phyloP scores from a whole-genome alignment of 2,113 vertebrate species.

The Pituophis catenifer region DNA sequence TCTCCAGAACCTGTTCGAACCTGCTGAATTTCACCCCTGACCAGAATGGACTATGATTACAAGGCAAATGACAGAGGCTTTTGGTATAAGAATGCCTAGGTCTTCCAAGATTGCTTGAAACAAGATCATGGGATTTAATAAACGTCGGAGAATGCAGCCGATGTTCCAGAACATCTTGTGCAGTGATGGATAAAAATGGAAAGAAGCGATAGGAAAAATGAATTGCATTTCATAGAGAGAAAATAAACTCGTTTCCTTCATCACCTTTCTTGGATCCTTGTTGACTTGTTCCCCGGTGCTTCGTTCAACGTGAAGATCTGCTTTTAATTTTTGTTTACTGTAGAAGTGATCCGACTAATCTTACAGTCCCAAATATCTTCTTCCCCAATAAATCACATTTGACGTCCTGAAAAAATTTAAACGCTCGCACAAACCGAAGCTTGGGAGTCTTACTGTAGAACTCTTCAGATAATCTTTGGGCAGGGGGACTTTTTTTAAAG shows the following conservation, averaged over 20 bases:
- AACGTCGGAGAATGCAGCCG: background rate
- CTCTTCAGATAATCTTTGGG: background rate
- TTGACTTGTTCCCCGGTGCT: background rate
- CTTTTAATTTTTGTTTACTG: background rate
- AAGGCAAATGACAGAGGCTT: background rate
- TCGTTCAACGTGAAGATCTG: background rate
- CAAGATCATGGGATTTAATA: background rate
- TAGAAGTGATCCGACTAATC: no score
- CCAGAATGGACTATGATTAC: background rate
- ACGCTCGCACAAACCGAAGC: background rate
- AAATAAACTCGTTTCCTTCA: background rate
- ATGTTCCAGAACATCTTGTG: background rate
- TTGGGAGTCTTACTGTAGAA: background rate
- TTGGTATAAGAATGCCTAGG: background rate
- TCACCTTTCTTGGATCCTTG: background rate
- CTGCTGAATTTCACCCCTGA: no score
- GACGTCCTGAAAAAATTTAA: background rate
- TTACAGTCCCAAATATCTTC: background rate
- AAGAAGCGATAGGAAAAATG: background rate
- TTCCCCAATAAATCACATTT: background rate
- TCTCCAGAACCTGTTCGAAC: no score
- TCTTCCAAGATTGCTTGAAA: background rate
- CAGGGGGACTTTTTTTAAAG: background rate
- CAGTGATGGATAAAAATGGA: background rate
- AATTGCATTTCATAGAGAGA: background rate